Evolutionary conservation across 1,140 invertebrate species (phyloP).

Genomic region (Zaprionus vittiger): DNA sequence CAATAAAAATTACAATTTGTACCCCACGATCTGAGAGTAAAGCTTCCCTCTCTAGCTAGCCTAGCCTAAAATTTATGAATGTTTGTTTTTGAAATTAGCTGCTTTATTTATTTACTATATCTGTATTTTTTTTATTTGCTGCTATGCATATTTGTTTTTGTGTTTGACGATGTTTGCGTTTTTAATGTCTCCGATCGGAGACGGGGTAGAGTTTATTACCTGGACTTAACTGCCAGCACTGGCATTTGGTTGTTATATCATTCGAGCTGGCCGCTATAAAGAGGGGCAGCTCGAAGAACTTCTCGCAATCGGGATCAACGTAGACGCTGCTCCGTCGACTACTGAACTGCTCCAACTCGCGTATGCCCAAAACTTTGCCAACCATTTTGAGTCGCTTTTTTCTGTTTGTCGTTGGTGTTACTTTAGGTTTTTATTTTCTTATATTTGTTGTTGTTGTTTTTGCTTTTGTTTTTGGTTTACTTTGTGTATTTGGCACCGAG

Average conservation of each 20-base stretch:
- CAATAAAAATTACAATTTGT: constrained; percentile 12
- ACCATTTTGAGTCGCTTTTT: constrained; percentile 62
- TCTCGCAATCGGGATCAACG: constrained; percentile 84
- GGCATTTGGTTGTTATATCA: constrained; percentile 82
- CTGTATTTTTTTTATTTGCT: constrained; percentile 1
- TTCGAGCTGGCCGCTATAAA: constrained; percentile 82
- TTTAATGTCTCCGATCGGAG: too few relatives aligned
- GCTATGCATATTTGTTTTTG: constrained; percentile 16
- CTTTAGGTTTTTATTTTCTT: constrained; percentile 20
- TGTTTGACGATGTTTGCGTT: not conserved
- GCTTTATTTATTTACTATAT: constrained; percentile 10
- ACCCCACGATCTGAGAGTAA: not conserved
- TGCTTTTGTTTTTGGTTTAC: constrained; percentile 47
- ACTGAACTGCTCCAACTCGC: constrained; percentile 80
- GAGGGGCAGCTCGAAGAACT: constrained; percentile 82
- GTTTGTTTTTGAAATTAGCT: constrained; percentile 27
- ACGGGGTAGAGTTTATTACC: constrained; percentile 62
- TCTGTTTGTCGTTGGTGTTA: constrained; percentile 13
- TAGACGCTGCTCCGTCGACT: constrained; percentile 83
- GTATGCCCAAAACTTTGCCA: constrained; percentile 82
- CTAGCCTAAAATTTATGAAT: constrained; percentile 17
- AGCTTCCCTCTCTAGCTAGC: not conserved
- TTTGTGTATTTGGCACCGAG: constrained; percentile 46
- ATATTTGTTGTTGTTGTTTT: constrained; percentile 15
- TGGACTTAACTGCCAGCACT: constrained; percentile 83